Base-by-base conservation (phyloP, 2,113 vertebrate species). In the Thalassoma bifasciatum region DNA sequence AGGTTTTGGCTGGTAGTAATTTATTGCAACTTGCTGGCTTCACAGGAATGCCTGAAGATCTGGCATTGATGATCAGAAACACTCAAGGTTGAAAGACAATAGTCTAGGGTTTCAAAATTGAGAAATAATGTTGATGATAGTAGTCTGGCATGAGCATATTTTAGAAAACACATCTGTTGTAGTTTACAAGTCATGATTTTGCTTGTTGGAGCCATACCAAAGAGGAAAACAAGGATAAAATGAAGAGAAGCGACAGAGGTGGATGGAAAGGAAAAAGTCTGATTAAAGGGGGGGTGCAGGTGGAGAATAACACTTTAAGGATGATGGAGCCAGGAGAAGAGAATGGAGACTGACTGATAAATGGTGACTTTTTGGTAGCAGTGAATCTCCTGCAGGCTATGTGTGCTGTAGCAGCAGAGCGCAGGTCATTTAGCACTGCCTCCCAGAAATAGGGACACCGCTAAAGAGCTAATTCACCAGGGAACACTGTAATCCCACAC, bases 391-490 rank as follows among this genome's bases (percentile, higher is more conserved):
- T 67, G 58, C 51, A 73, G 69, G 57, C 72, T 46, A 8, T 38
- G 38, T 74, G 72, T 67, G 62, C 72, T 72, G 76, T 73, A 59
- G 64, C 77, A 24, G 60, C n/a, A 47, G 68, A 66, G 81, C 47
- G 14, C 67, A 59, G 74, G 70, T 84, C 86, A 84, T 90, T 89
- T 88, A 77, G 58, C 81, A 70, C 75, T 71, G 63, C 72, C 81
- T 82, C 61, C 63, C 57, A 66, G 72, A 84, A 86, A 84, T 58
- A 52, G 62, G 69, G 74, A 80, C 85, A 79, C 11, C 10, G 16
- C 81, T 87, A 85, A 90, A 88, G 68, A 91, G 79, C 51, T 30
- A 59, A 89, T 69, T 79, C 88, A 68, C 77, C 42, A 51, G 85
- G 79, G 85, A 90, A 51, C 66, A 21, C 42, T 69, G 78, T 84